Percentiles rank a stretch among this genome's conserved stretches.
Evolutionary conservation across 2,797 vertebrate species (phyloP).

Genomic region (Tenualosa ilisha): DNA sequence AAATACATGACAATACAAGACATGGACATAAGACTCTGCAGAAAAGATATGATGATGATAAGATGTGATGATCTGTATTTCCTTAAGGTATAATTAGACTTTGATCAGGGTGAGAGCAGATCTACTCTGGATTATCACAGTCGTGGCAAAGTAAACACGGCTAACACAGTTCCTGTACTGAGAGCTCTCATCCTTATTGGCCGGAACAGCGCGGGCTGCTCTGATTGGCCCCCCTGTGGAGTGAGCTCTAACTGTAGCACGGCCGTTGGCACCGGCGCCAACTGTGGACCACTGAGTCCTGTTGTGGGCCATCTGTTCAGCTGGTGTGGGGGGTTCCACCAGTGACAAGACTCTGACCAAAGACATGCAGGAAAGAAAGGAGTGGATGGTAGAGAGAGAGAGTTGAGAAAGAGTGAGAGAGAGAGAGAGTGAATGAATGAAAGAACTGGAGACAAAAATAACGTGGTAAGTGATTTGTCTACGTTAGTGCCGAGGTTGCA

Average conservation of each 20-base stretch:
- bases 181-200: background rate
- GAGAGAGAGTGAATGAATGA: conserved; percentile 28
- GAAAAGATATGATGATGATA: background rate
- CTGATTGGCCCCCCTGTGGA: conserved; percentile 46
- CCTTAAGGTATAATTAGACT: background rate
- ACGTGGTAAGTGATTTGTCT: background rate
- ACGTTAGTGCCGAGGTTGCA: background rate
- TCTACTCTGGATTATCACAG: background rate
- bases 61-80: no score
- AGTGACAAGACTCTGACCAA: background rate
- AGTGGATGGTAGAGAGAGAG: background rate
- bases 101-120: background rate
- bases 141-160: background rate
- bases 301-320: conserved; percentile 11
- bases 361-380: background rate
- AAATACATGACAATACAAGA: background rate
- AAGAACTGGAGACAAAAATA: background rate
- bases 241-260: background rate
- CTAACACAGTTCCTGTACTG: background rate
- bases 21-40: background rate
- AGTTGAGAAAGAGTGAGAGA: background rate
- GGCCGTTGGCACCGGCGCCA: background rate
- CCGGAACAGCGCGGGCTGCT: conserved; percentile 41
- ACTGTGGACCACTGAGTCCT: background rate
- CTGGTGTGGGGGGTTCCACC: background rate